Evolutionary conservation across 2,113 vertebrate species (phyloP), one percentile per base, ranked within the genome.

Genomic region (Gallinago jamesoni): DNA sequence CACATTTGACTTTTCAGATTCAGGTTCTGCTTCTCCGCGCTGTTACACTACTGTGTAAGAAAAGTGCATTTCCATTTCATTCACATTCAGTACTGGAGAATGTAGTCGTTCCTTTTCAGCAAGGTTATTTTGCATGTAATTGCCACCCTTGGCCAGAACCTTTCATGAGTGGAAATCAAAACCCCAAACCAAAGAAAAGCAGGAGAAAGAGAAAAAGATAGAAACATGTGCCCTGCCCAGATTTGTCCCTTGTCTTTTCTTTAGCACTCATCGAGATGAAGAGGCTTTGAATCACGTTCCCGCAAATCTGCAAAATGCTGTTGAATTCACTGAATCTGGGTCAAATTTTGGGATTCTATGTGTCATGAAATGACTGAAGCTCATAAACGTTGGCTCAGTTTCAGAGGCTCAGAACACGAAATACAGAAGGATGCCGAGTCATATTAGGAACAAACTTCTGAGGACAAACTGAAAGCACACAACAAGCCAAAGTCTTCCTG

Each of bases 391-490:
- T 80, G 50, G 12, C 52, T 89, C 22, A 63, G 31, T 62, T 90
- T 92, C 45, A 41, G 63, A 74, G 41, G 23, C 20, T 92, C 39
- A 60, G 66, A 92, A 53, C 28, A 60, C 16, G 48, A 81, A 92
- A 68, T 50, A 64, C 0, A 48, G 73, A 89, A 53, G n/a, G 30
- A 48, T 28, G 31, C 35, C 45, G 70, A 52, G 33, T 86, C 62
- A 52, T 75, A 45, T 70, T 43, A 59, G 73, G 39, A 89, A 45
- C 0, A 4, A 47, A 55, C 16, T 43, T 90, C 59, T 67, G 62
- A 87, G 56, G 37, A 78, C 84, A 87, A 90, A 87, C 73, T 78
- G 89, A 94, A 93, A 97, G 52, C 39, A n/a, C 20, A 30, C 10
- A 48, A 45, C 30, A 76, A 90, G 84, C 57, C 3, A 7, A 84